Percentiles rank a stretch among this genome's conserved stretches.
Evolutionary conservation across 23 tunicate species (phyloP).

Genomic region (Phallusia fumigata): DNA sequence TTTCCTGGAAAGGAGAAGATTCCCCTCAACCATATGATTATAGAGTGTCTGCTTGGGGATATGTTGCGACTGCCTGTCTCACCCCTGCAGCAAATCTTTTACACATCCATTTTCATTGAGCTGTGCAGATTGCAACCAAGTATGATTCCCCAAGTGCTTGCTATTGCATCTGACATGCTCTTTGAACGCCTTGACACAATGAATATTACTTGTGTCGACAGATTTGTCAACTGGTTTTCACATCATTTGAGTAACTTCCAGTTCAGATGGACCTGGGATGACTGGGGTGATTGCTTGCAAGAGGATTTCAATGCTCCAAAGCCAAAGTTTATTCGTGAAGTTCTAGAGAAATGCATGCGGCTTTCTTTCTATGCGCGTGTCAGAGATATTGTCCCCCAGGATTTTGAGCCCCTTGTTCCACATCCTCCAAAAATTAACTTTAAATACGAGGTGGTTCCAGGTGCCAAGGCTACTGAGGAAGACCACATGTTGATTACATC

Average conservation of each 20-base stretch:
- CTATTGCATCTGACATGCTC: conserved; percentile 97
- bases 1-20: conserved; percentile 66
- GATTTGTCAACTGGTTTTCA: conserved; percentile 96
- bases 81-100: conserved; percentile 58
- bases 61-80: conserved; percentile 83
- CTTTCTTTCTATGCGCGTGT: conserved; percentile 77
- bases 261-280: conserved; percentile 99
- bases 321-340: conserved; percentile 91
- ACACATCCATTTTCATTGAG: conserved; percentile 85
- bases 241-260: conserved; percentile 98
- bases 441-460: conserved; percentile 62
- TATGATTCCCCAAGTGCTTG: conserved; percentile 96
- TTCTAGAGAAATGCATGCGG: conserved; percentile 83
- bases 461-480: conserved; percentile 24
- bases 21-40: conserved; percentile 73
- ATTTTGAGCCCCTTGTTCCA: conserved; percentile 76
- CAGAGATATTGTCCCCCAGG: conserved; percentile 71
- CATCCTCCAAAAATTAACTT: conserved; percentile 54
- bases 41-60: conserved; percentile 81
- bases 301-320: conserved; percentile 59
- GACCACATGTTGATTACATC: conserved; percentile 41
- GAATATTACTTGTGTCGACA: conserved; percentile 81
- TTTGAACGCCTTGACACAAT: conserved; percentile 91
- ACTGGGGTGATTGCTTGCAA: conserved; percentile 85
- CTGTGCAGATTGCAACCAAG: conserved; percentile 93